These are phyloP conservation scores for Armadillidium nasatum DNA, from an alignment of 1,140 invertebrate species.

Conservation along the genomic window DNA sequence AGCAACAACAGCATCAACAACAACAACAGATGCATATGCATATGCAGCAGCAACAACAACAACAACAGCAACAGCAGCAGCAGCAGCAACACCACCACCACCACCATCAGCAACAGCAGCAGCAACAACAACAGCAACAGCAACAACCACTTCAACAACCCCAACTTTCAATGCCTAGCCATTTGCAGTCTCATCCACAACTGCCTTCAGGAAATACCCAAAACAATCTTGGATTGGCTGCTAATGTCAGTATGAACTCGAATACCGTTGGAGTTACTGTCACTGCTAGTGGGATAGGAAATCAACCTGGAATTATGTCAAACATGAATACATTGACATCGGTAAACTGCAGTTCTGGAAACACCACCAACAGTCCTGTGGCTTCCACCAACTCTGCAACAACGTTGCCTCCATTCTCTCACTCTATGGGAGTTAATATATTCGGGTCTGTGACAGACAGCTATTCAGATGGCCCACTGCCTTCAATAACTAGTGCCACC, in stretches of 20 bases:
- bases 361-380: neutral
- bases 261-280: neutral
- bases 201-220: neutral
- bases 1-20: no score
- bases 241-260: neutral
- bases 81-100: neutral
- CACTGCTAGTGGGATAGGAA: neutral
- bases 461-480: neutral
- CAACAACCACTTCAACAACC: neutral
- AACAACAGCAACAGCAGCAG: neutral
- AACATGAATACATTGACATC: neutral
- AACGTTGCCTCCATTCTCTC: neutral
- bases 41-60: neutral
- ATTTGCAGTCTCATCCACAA: neutral
- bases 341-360: neutral
- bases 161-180: neutral
- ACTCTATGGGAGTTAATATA: neutral
- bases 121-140: neutral
- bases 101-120: neutral
- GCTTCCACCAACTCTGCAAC: neutral
- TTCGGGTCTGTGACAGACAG: neutral
- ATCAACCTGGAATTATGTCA: neutral
- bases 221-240: neutral
- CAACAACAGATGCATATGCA: neutral
- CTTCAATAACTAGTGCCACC: neutral